Evolutionary conservation across 1,140 invertebrate species (phyloP).

Genomic region (Vanessa tameamea): DNA sequence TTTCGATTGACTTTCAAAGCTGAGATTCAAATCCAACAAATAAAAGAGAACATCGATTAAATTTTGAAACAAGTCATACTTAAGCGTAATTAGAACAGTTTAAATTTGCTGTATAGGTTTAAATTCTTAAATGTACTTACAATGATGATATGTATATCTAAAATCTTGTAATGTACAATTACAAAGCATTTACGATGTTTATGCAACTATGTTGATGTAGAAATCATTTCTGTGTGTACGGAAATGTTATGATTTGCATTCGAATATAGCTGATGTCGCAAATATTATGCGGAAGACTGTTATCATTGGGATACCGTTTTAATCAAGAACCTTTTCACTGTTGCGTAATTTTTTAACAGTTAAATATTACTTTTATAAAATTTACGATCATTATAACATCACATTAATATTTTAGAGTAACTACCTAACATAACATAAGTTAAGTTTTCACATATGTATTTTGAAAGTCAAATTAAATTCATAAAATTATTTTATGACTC

Average conservation of each 20-base stretch:
- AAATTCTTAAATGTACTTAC: not conserved
- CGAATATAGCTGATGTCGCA: slow-evolving; percentile 44
- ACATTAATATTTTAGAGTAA: not conserved
- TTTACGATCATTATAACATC: not conserved
- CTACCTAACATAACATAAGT: not conserved
- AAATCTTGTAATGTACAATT: slow-evolving; percentile 42
- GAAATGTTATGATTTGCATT: slow-evolving; percentile 56
- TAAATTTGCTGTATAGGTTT: not conserved
- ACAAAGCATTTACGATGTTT: slow-evolving; percentile 45
- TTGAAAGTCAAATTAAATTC: not conserved
- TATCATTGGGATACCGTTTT: slow-evolving; percentile 24
- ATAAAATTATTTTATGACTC: not conserved
- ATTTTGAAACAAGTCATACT: not conserved
- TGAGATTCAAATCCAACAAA: not conserved
- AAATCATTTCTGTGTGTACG: slow-evolving; percentile 44
- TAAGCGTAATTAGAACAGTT: not conserved
- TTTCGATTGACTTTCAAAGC: slow-evolving; percentile 5
- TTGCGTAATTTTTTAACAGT: slow-evolving; percentile 16
- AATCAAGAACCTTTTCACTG: slow-evolving; percentile 19
- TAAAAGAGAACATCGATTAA: not conserved
- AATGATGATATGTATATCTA: slow-evolving; percentile 25
- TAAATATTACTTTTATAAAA: slow-evolving; percentile 10
- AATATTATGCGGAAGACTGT: slow-evolving; percentile 49
- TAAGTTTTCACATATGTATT: not conserved
- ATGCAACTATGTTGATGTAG: slow-evolving; percentile 42